Evolutionary conservation across 1,140 invertebrate species (phyloP), one percentile per base, ranked within the genome.

Genomic region (Caerostris extrusa): DNA sequence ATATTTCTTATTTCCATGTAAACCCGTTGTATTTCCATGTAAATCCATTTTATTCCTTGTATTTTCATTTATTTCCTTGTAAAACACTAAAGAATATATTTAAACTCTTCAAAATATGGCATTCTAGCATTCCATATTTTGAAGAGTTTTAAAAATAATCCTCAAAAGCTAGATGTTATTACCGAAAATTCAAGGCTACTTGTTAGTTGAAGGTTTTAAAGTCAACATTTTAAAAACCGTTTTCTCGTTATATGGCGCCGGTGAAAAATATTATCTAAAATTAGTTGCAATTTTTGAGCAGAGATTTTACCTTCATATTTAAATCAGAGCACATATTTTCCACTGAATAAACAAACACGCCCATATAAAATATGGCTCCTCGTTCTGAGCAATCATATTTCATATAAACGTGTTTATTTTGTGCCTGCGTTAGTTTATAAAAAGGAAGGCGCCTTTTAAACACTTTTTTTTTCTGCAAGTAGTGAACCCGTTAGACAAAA

Each of bases 331-430:
- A 67, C 61, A 14, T 67, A 67, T 67, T 67, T 67, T 17, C n/a
- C 61, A 17, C 12, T 1, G 5, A 5, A 67, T 67, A 67, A 67
- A 67, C 61, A 67, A 67, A 67, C n/a, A 67, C 61, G n/a, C n/a
- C 61, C 61, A 67, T 67, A 67, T 67, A 67, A 67, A 67, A 67
- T 67, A 67, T 67, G 61, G n/a, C 61, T 67, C 61, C n/a, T 67
- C 61, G n/a, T 17, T 17, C 14, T 67, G n/a, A 67, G n/a, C 14
- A 67, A 67, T 64, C 61, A 64, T 64, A 64, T 64, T 64, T 64
- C n/a, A 64, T 17, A 64, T 64, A 3, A 17, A 12, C n/a, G 12
- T 64, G 61, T 64, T 64, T 64, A 17, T 64, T 34, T 64, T 64
- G n/a, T 64, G 61, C 12, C 12, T 64, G 61, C 5, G 14, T 17